These are phyloP conservation scores for Sylvietta virens DNA, from an alignment of 2,113 vertebrate genomes.

Conservation along the genomic window DNA sequence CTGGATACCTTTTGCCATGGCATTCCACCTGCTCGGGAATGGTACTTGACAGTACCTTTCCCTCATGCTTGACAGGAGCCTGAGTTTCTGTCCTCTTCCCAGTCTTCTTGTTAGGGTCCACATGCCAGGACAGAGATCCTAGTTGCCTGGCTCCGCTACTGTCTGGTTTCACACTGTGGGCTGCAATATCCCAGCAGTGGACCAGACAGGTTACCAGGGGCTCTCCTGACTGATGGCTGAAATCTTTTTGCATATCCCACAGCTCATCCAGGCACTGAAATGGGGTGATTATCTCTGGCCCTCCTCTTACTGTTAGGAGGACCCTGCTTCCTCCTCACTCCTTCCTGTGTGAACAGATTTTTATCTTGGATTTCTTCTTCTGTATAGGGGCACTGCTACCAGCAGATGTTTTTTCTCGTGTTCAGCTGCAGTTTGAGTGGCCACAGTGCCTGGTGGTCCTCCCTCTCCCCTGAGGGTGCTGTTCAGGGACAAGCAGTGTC, in stretches of 20 bases:
- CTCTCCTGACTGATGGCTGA: not conserved
- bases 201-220: not conserved
- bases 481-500: not conserved
- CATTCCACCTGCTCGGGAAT: not conserved
- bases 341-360: not conserved
- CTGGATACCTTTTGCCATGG: not conserved
- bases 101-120: not conserved
- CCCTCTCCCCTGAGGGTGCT: not conserved
- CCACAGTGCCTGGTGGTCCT: not conserved
- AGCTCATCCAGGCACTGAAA: not conserved
- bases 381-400: rapidly evolving
- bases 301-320: not conserved
- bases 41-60: not conserved
- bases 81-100: not conserved
- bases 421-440: not conserved
- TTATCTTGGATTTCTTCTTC: not conserved
- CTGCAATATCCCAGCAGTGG: not conserved
- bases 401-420: not conserved
- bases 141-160: not conserved
- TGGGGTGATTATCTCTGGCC: not conserved
- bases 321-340: not conserved
- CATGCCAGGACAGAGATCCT: not conserved
- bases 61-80: not conserved
- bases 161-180: not conserved
- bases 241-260: rapidly evolving